Evolutionary conservation across 2,113 vertebrate genomes (phyloP).

Genomic region (Melospiza melodia): DNA sequence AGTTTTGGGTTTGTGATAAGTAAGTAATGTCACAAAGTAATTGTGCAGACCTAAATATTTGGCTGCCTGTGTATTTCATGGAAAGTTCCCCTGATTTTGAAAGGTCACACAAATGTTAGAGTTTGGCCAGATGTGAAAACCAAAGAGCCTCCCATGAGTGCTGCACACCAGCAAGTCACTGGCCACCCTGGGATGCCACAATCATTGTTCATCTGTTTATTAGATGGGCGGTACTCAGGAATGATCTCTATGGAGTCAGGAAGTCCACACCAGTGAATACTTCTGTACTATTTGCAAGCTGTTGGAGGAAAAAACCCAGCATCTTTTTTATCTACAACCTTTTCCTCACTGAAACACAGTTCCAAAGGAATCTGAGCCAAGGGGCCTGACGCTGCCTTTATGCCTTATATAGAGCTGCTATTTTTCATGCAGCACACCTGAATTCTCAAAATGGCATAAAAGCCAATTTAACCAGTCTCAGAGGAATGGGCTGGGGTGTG

Average conservation of each 20-base stretch:
- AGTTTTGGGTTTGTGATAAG: constrained; percentile 13
- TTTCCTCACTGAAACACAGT: background rate
- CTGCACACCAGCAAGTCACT: background rate
- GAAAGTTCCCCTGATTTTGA: background rate
- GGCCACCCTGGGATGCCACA: background rate
- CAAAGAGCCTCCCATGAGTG: background rate
- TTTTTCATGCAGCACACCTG: background rate
- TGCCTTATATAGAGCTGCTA: background rate
- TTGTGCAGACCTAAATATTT: constrained; percentile 19
- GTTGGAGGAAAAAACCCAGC: background rate
- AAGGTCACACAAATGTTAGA: constrained; percentile 18
- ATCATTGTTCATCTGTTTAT: background rate
- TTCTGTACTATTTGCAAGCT: background rate
- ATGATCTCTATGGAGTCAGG: background rate
- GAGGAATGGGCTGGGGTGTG: background rate
- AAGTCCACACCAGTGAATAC: background rate
- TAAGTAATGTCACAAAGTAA: background rate
- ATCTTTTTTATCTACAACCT: background rate
- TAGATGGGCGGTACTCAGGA: background rate
- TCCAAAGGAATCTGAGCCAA: background rate
- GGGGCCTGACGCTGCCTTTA: background rate
- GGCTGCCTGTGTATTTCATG: constrained; percentile 3
- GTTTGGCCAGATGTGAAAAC: constrained; percentile 31
- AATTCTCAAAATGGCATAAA: background rate
- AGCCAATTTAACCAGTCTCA: background rate